These are phyloP conservation scores for Drosophila acutilabella DNA, from an alignment of 2,888 invertebrate species.

Conservation along the genomic window DNA sequence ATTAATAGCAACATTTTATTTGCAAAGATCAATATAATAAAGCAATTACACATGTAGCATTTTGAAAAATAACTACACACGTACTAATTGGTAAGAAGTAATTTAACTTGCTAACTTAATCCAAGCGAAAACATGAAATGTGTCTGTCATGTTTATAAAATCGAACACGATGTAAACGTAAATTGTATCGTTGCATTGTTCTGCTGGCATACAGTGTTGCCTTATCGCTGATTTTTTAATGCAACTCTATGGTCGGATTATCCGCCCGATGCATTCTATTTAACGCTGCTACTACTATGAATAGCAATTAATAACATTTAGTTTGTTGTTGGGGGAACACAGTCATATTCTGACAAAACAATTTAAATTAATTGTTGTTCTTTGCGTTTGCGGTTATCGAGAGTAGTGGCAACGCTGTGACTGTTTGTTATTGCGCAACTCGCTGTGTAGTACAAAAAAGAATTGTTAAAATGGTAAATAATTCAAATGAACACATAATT, in stretches of 20 bases:
- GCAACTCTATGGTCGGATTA: conserved; percentile 32
- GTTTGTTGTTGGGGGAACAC: conserved; percentile 6
- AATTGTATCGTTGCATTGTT: conserved; percentile 42
- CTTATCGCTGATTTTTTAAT: conserved; percentile 19
- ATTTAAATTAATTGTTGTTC: not conserved
- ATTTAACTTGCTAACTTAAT: not conserved
- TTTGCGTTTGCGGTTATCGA: conserved; percentile 8
- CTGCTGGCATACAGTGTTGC: conserved; percentile 40
- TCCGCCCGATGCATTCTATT: conserved; percentile 25
- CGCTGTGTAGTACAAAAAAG: conserved; percentile 24
- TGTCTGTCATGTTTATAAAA: not conserved
- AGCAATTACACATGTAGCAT: not conserved
- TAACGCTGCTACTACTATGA: conserved; percentile 14
- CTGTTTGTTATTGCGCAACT: conserved; percentile 78
- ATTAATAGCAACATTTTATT: not conserved
- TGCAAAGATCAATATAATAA: not conserved
- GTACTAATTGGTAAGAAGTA: not conserved
- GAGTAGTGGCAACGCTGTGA: conserved; percentile 44
- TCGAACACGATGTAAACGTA: conserved; percentile 31
- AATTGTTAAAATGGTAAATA: conserved; percentile 67
- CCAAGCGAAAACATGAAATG: too few species aligned
- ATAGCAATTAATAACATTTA: conserved; percentile 20
- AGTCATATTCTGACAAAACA: not conserved
- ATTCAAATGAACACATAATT: conserved; percentile 56
- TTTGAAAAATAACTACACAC: too few species aligned